Percentiles rank a stretch among this genome's conserved stretches.
These are phyloP conservation scores for Operophtera brumata DNA, from an alignment of 2,888 invertebrate genomes.

Conservation along the genomic window DNA sequence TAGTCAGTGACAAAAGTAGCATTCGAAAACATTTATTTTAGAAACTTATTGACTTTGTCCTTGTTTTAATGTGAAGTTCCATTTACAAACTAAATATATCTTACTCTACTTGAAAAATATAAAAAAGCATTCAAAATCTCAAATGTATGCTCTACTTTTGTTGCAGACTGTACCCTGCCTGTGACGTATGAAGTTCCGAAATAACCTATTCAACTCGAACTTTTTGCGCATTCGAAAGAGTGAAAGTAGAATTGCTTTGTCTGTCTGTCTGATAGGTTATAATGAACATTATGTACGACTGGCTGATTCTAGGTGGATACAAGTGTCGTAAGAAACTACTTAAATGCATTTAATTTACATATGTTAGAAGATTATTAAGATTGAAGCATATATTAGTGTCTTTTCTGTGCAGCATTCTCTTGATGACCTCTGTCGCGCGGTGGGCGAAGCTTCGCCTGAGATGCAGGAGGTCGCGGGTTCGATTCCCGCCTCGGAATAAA, in stretches of 20 bases:
- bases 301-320: conserved; percentile 15
- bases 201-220: conserved; percentile 22
- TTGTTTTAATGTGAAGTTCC: too few relatives aligned
- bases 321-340: conserved; percentile 19
- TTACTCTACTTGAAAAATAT: too few relatives aligned
- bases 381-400: background rate
- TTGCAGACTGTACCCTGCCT: background rate
- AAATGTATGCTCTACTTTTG: too few relatives aligned
- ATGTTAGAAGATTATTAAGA: background rate
- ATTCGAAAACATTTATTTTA: background rate
- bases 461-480: too few relatives aligned
- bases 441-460: too few relatives aligned
- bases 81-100: too few relatives aligned
- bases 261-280: conserved; percentile 20
- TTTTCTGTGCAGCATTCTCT: too few relatives aligned
- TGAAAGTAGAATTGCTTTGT: conserved; percentile 28
- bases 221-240: conserved; percentile 25
- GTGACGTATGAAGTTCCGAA: conserved; percentile 8
- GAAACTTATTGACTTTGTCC: too few relatives aligned
- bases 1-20: background rate
- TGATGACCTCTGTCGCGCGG: too few relatives aligned
- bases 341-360: background rate
- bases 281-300: conserved; percentile 29
- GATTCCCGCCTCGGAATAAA: too few relatives aligned
- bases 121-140: too few relatives aligned